Base-by-base conservation (phyloP, 2,113 vertebrate species). In the Onychorhynchus coronatus region DNA sequence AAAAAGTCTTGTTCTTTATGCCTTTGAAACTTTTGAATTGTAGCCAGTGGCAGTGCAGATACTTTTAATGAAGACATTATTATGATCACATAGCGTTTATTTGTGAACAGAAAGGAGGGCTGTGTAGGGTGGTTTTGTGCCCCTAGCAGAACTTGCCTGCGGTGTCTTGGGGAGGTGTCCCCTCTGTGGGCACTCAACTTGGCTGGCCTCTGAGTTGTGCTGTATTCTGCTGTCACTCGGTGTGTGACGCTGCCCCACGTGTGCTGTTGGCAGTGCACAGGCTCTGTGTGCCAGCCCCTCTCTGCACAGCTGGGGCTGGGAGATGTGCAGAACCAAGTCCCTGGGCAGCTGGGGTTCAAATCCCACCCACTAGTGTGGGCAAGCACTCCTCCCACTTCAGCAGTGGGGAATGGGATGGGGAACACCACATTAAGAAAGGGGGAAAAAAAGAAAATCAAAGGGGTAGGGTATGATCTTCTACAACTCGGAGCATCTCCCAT, bases 21-120 rank as follows among this genome's bases (percentile, higher is more conserved):
- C 35, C 79, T 93, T 96, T 96, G 84, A 95, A 97, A 92, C 77
- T 85, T 89, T 44, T 83, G 66, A 95, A 72, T 67, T 92, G 49
- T 62, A 83, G 76, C 92, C 78, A 89, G 85, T 77, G 84, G 83
- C 68, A 46, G 35, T 59, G 67, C 61, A 95, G 78, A 90, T 95
- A 87, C 65, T 93, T 92, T 68, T 55, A 93, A 91, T 72, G 59
- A 96, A 85, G 83, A 72, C 52, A 71, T 94, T 74, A 85, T 73
- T 62, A 25, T 85, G 67, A 94, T 97, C 89, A 30, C 41, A 41
- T 14, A n/a, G 85, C 80, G 72, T 80, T 94, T 80, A 63, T 47
- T 79, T 94, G 90, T 91, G 39, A 73, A 55, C 62, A 59, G 47
- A 50, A 82, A 58, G n/a, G n/a, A 75, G 41, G 14, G 11, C 31